Percentiles rank a stretch among this genome's conserved stretches.
These are phyloP conservation scores for Semnornis frantzii DNA, from an alignment of 2,113 vertebrate genomes.

Conservation along the genomic window DNA sequence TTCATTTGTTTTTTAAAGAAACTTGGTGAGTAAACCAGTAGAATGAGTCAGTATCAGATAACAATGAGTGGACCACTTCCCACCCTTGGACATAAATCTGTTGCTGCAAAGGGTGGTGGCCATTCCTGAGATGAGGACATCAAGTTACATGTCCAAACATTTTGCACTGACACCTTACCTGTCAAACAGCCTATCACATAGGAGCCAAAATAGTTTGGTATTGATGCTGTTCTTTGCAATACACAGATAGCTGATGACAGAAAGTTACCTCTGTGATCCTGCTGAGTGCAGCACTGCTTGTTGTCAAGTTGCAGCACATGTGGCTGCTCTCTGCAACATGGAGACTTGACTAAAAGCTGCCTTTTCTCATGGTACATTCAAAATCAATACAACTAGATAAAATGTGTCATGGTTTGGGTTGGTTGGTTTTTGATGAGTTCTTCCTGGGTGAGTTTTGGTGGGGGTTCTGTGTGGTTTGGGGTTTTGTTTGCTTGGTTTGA, in stretches of 20 bases:
- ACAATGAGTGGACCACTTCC: background rate
- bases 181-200: background rate
- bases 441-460: no score
- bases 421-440: background rate
- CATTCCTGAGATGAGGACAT: background rate
- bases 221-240: background rate
- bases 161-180: background rate
- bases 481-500: background rate
- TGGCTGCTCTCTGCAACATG: background rate
- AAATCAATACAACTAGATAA: background rate
- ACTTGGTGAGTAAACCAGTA: background rate
- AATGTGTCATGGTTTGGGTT: no score
- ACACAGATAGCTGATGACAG: background rate
- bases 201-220: background rate
- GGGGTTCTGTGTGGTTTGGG: background rate
- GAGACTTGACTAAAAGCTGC: background rate
- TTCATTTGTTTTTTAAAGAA: no score
- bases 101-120: background rate
- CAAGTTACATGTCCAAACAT: background rate
- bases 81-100: background rate
- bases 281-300: background rate
- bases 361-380: rapidly evolving
- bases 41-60: background rate
- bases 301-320: background rate
- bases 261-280: background rate